These are phyloP conservation scores for Scyliorhinus canicula DNA, from an alignment of 2,797 vertebrate genomes.

Conservation along the genomic window DNA sequence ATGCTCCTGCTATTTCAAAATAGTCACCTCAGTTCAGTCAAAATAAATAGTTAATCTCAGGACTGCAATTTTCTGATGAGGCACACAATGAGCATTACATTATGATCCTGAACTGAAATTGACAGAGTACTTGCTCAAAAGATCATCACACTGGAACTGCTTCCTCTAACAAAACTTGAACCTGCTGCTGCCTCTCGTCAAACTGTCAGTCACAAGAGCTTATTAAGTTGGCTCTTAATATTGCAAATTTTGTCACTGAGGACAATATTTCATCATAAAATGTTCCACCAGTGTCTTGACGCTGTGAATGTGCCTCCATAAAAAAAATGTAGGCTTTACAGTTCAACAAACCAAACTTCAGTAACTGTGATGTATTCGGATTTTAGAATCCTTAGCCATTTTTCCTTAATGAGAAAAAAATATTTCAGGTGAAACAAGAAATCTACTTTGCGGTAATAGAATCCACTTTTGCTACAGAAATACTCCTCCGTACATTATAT, in stretches of 20 bases:
- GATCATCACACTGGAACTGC: slow-evolving; percentile 22
- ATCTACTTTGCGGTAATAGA: neutral
- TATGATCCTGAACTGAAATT: slow-evolving; percentile 24
- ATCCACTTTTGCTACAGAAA: neutral
- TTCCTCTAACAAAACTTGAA: slow-evolving; percentile 10
- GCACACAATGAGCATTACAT: slow-evolving; percentile 3
- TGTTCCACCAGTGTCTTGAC: neutral
- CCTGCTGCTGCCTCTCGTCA: neutral
- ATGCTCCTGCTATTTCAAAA: neutral
- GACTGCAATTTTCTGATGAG: slow-evolving; percentile 9
- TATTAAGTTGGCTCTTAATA: slow-evolving; percentile 1
- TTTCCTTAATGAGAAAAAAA: slow-evolving; percentile 9
- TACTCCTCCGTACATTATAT: too few relatives aligned
- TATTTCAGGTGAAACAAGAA: neutral
- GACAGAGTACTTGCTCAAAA: slow-evolving; percentile 16
- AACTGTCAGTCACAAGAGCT: neutral
- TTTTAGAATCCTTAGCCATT: neutral
- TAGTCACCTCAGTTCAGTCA: neutral
- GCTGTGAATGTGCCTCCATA: neutral
- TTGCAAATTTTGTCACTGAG: neutral
- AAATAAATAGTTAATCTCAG: slow-evolving; percentile 6
- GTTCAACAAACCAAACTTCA: slow-evolving; percentile 3
- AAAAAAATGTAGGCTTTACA: too few relatives aligned
- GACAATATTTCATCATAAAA: neutral
- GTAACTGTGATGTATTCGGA: neutral